phyloP scores from a whole-genome alignment of 2,888 invertebrate species.

The Diarsia brunnea region DNA sequence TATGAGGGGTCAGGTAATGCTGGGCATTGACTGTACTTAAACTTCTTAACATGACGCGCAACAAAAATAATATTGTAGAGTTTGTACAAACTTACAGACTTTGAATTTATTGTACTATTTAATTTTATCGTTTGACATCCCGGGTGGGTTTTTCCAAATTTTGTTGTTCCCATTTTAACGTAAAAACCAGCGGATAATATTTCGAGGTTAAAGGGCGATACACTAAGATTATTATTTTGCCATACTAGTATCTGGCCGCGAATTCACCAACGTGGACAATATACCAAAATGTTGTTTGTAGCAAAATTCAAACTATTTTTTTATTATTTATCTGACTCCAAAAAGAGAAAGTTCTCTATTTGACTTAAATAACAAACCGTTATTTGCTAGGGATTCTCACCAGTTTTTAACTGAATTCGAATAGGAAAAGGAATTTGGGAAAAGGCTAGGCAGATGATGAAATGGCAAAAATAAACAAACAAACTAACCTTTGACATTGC shows the following conservation, averaged over 20 bases:
- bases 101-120: too few species aligned
- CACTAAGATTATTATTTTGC: neutral
- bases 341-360: too few species aligned
- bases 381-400: too few species aligned
- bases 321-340: neutral
- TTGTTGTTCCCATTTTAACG: neutral
- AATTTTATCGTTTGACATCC: too few species aligned
- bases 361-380: too few species aligned
- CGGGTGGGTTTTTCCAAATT: neutral
- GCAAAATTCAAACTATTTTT: neutral
- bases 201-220: neutral
- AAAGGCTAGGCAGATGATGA: too few species aligned
- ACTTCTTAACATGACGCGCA: too few species aligned
- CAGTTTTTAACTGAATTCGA: neutral
- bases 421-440: too few species aligned
- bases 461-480: neutral
- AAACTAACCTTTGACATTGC: neutral
- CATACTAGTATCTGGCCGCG: neutral
- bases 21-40: too few species aligned
- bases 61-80: too few species aligned
- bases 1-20: too few species aligned
- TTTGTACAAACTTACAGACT: too few species aligned
- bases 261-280: neutral
- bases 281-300: neutral
- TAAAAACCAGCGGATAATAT: neutral